Conservation (phyloP, 2,113 vertebrate species). For the Limanda limanda region DNA sequence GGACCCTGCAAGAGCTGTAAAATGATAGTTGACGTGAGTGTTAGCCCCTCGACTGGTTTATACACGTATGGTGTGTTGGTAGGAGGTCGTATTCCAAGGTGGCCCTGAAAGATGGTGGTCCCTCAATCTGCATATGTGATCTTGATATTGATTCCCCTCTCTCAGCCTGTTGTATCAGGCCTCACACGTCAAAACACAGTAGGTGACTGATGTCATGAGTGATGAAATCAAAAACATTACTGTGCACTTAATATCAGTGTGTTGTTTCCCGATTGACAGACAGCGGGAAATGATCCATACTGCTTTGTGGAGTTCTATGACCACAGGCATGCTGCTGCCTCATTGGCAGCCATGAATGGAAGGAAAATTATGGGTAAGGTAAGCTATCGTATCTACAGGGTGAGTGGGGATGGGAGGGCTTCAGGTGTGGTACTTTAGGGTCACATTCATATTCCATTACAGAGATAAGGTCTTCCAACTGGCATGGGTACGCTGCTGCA, state of each 20-base stretch:
- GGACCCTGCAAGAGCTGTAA: conserved; percentile 99
- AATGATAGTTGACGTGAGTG: conserved; percentile 98
- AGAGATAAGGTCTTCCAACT: neutral
- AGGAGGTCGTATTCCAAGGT: neutral
- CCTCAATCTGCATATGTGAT: neutral
- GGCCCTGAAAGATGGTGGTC: neutral
- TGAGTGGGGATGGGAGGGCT: conserved; percentile 81
- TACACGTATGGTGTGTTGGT: neutral
- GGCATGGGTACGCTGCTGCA: neutral
- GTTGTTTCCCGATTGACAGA: conserved; percentile 81
- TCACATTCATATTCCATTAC: neutral
- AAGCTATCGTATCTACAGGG: conserved; percentile 88
- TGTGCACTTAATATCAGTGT: conserved; percentile 39
- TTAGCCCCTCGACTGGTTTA: neutral
- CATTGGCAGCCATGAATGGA: conserved; percentile 98
- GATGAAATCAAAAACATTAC: neutral
- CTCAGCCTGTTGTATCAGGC: neutral
- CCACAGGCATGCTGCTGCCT: conserved; percentile 96
- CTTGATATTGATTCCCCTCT: neutral
- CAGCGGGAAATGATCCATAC: conserved; percentile 97
- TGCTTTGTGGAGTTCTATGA: conserved; percentile 99
- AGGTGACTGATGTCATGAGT: conserved; percentile 10
- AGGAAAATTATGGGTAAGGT: conserved; percentile 99
- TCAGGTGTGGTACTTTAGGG: conserved; percentile 14
- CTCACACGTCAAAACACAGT: neutral